These are phyloP conservation scores for Brienomyrus brachyistius DNA, from an alignment of 2,113 vertebrate genomes.

Conservation along the genomic window DNA sequence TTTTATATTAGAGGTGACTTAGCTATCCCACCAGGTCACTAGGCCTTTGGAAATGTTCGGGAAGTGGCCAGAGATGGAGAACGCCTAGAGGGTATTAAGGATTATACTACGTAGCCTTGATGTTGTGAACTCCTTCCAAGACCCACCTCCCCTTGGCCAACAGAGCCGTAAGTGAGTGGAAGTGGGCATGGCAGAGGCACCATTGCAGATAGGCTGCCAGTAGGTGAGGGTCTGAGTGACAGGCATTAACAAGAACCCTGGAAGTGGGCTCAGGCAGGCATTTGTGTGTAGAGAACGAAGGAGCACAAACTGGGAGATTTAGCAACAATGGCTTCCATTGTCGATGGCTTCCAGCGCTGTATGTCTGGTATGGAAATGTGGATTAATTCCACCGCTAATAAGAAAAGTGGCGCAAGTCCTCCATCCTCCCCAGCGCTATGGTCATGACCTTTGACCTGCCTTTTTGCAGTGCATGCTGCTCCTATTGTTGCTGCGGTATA, in stretches of 20 bases:
- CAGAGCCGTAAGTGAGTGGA: conserved; percentile 22
- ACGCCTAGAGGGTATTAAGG: background rate
- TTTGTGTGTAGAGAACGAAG: background rate
- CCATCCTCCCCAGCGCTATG: too few relatives aligned
- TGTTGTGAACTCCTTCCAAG: background rate
- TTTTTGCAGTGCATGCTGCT: background rate
- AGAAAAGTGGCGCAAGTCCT: background rate
- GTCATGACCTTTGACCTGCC: background rate
- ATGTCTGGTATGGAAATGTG: background rate
- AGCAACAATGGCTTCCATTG: conserved; percentile 17
- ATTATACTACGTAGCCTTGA: background rate
- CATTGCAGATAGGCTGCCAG: conserved; percentile 46
- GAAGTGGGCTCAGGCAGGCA: conserved; percentile 19
- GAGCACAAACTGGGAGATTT: conserved; percentile 10
- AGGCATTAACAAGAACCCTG: conserved; percentile 49
- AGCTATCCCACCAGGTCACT: background rate
- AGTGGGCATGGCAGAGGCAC: conserved; percentile 50
- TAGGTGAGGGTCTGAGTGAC: conserved; percentile 51
- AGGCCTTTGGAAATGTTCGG: background rate
- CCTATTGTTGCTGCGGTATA: background rate
- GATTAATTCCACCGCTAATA: conserved; percentile 10
- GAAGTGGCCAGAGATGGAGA: background rate
- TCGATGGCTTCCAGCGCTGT: background rate
- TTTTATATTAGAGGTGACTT: background rate
- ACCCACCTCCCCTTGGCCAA: background rate